phyloP scores from a whole-genome alignment of 1,140 invertebrate species.

The Psilanteris sp. region DNA sequence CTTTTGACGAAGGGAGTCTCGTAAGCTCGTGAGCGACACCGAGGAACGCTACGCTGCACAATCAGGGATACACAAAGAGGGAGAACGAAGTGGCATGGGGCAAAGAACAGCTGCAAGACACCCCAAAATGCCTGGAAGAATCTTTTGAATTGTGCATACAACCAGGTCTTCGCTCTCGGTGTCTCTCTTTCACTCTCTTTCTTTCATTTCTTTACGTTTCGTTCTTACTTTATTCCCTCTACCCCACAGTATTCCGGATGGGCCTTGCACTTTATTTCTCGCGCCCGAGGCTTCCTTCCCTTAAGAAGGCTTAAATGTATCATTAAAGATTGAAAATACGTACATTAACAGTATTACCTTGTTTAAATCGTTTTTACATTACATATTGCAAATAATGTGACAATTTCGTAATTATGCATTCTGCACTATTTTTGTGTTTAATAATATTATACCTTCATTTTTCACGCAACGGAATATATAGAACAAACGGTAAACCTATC shows the following conservation, averaged over 20 bases:
- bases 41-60: not conserved
- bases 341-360: constrained; percentile 22
- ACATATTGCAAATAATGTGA: constrained; percentile 19
- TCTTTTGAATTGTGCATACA: constrained; percentile 74
- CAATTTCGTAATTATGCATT: constrained; percentile 6
- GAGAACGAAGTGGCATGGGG: constrained; percentile 55
- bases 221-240: constrained; percentile 35
- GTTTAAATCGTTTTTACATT: constrained; percentile 4
- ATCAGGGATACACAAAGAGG: constrained; percentile 27
- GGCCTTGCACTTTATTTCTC: constrained; percentile 29
- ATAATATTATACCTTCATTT: too few relatives aligned
- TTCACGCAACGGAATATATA: too few relatives aligned
- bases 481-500: too few relatives aligned
- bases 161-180: constrained; percentile 57
- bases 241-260: constrained; percentile 9
- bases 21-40: constrained; percentile 9
- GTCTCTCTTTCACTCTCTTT: constrained; percentile 11
- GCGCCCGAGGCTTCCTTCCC: constrained; percentile 23
- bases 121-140: constrained; percentile 71
- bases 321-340: constrained; percentile 34
- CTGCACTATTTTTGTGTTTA: too few relatives aligned
- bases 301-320: constrained; percentile 46
- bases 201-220: too few relatives aligned
- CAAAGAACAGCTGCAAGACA: constrained; percentile 76
- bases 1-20: constrained; percentile 50